A percentile compares a stretch with the other conserved stretches of the same genome.
phyloP scores from a whole-genome alignment of 2,888 invertebrate genomes.

The Auanema sp. region DNA sequence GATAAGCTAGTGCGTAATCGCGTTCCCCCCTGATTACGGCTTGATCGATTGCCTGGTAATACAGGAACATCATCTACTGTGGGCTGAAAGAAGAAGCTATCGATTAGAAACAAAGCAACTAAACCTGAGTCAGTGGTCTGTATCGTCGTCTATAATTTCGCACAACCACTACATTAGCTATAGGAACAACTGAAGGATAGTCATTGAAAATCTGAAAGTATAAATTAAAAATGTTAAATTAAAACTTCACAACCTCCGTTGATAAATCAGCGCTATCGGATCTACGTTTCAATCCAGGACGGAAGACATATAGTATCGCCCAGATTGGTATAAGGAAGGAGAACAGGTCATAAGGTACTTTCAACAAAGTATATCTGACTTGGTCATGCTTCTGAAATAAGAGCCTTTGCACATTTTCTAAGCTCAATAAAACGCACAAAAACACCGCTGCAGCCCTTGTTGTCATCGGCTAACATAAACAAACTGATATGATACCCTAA shows the following conservation, averaged over 20 bases:
- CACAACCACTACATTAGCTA: slow-evolving; percentile 43
- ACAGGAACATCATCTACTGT: slow-evolving; percentile 8
- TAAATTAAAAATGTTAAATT: not conserved
- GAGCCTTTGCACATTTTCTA: not conserved
- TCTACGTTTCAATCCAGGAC: slow-evolving; percentile 23
- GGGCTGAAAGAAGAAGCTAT: slow-evolving; percentile 13
- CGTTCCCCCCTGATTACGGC: not conserved
- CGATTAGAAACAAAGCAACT: too few species aligned
- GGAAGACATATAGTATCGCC: slow-evolving; percentile 51
- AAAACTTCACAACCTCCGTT: not conserved
- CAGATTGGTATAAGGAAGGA: slow-evolving; percentile 48
- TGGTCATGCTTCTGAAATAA: slow-evolving; percentile 45
- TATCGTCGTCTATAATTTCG: slow-evolving; percentile 45
- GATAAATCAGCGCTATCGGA: slow-evolving; percentile 19
- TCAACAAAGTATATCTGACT: slow-evolving; percentile 37
- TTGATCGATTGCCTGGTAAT: slow-evolving; percentile 10
- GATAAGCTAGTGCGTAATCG: slow-evolving; percentile 36
- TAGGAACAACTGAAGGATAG: slow-evolving; percentile 7
- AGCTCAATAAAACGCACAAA: slow-evolving; percentile 51
- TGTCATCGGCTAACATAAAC: slow-evolving; percentile 41
- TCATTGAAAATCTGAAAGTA: not conserved
- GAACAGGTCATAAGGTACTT: slow-evolving; percentile 44
- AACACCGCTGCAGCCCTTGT: slow-evolving; percentile 43
- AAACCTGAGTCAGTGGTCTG: slow-evolving; percentile 43
- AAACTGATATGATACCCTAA: slow-evolving; percentile 44